Evolutionary conservation across 2,113 vertebrate genomes (phyloP).

Genomic region (Anhinga rufa): DNA sequence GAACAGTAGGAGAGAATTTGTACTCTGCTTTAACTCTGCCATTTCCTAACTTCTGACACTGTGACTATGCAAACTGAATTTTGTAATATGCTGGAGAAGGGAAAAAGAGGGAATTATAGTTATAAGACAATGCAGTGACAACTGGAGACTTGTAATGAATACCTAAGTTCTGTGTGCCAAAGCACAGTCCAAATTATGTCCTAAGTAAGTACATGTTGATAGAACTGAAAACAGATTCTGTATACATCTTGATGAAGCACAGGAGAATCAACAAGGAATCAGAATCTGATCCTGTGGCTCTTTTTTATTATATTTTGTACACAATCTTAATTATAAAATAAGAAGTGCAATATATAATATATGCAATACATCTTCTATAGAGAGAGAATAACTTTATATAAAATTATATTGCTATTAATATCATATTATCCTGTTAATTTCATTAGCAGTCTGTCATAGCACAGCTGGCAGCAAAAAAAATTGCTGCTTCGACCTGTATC

Average conservation of each 20-base stretch:
- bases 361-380: background rate
- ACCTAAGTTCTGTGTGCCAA: background rate
- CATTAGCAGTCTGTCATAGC: background rate
- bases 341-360: background rate
- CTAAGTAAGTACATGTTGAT: background rate
- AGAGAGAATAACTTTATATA: background rate
- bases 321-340: background rate
- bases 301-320: background rate
- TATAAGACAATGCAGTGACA: background rate
- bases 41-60: background rate
- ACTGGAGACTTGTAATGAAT: background rate
- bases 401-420: background rate
- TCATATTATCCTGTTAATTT: background rate
- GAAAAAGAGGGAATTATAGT: background rate
- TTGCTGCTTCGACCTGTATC: background rate
- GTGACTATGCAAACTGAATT: background rate
- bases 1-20: background rate
- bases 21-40: background rate
- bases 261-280: background rate
- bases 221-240: background rate
- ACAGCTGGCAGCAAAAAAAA: background rate
- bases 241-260: background rate
- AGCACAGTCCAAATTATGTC: background rate
- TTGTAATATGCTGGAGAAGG: background rate
- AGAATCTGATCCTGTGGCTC: background rate